These are phyloP conservation scores for Channallabes apus DNA, from an alignment of 2,797 vertebrate genomes.

Conservation along the genomic window DNA sequence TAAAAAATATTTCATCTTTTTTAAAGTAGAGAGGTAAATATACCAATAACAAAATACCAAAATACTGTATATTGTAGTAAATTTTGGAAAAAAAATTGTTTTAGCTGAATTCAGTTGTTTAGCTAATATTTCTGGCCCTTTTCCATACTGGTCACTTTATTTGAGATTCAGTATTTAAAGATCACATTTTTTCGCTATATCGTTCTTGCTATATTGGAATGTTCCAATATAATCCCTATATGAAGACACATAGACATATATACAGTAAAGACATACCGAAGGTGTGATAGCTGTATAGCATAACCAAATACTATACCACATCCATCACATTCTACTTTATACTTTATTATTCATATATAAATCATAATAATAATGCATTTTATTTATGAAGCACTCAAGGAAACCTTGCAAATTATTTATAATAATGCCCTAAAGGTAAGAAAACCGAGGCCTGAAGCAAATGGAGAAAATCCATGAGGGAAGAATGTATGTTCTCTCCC, in stretches of 20 bases:
- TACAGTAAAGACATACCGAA: too few species aligned
- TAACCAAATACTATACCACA: too few species aligned
- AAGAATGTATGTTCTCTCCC: background rate
- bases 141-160: background rate
- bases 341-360: too few species aligned
- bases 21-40: background rate
- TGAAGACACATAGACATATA: too few species aligned
- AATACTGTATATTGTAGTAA: background rate
- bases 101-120: too few species aligned
- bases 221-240: too few species aligned
- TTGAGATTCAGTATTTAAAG: background rate
- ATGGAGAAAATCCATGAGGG: background rate
- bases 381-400: too few species aligned
- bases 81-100: background rate
- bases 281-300: too few species aligned
- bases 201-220: background rate
- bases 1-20: background rate
- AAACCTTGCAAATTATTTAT: too few species aligned
- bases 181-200: background rate
- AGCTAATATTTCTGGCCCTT: background rate
- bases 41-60: too few species aligned
- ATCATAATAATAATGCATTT: too few species aligned
- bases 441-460: conserved; percentile 4
- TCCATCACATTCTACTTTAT: too few species aligned
- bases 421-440: background rate